phyloP scores from a whole-genome alignment of 2,113 vertebrate genomes.

The Gymnocephalus cernua region DNA sequence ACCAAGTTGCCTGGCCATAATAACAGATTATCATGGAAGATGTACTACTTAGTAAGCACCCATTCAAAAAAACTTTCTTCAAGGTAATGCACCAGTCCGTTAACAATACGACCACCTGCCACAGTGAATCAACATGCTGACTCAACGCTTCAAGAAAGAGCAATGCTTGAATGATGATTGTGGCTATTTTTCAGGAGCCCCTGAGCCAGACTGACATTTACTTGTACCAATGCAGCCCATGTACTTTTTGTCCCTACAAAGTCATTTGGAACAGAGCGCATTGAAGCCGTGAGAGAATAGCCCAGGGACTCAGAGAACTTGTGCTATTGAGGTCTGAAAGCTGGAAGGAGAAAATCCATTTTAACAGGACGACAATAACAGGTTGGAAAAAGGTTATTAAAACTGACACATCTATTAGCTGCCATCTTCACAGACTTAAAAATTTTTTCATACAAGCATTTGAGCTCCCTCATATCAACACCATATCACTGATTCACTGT shows the following conservation, averaged over 20 bases:
- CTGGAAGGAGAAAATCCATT: constrained; percentile 35
- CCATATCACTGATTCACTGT: not conserved
- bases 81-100: not conserved
- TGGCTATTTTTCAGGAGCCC: constrained; percentile 14
- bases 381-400: constrained; percentile 43
- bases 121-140: constrained; percentile 26
- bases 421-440: constrained; percentile 13
- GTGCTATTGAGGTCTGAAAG: constrained; percentile 14
- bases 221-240: not conserved
- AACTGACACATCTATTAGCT: constrained; percentile 31
- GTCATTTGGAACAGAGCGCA: constrained; percentile 13
- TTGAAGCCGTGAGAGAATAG: constrained; percentile 38
- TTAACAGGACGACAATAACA: constrained; percentile 38
- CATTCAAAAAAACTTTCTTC: constrained; percentile 9
- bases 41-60: not conserved
- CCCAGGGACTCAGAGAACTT: constrained; percentile 9
- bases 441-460: not conserved
- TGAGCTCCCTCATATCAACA: not conserved
- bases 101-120: constrained; percentile 20
- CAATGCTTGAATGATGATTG: constrained; percentile 17
- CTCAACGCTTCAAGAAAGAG: not conserved
- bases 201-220: not conserved
- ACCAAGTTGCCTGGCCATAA: not conserved
- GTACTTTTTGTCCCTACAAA: constrained; percentile 22
- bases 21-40: not conserved